Evolutionary conservation across 2,888 invertebrate species (phyloP).

Genomic region (Leptinotarsa haldemani): DNA sequence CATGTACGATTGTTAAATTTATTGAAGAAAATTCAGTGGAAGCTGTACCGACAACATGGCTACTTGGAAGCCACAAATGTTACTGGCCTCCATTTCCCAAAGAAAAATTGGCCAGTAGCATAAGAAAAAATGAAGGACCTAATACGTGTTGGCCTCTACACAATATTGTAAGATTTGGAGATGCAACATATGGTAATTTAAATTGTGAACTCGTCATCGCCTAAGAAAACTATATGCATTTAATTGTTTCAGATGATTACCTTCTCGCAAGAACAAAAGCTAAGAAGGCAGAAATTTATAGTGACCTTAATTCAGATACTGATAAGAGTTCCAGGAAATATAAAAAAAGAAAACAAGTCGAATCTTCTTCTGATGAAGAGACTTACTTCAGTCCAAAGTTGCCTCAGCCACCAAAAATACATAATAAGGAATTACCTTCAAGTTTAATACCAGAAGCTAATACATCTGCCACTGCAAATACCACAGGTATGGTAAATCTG

Average conservation of each 20-base stretch:
- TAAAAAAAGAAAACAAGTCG: neutral
- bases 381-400: neutral
- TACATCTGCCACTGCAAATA: neutral
- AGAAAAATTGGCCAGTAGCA: constrained; percentile 18
- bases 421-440: neutral
- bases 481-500: constrained; percentile 7
- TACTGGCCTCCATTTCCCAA: constrained; percentile 24
- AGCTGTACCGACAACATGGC: constrained; percentile 26
- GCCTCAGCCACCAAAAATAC: constrained; percentile 18
- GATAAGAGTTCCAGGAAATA: constrained; percentile 4
- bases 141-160: constrained; percentile 28
- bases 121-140: constrained; percentile 23
- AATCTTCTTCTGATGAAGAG: constrained; percentile 21
- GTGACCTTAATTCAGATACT: constrained; percentile 10
- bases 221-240: neutral
- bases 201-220: constrained; percentile 1
- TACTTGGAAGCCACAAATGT: constrained; percentile 21
- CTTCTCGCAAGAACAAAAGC: constrained; percentile 6
- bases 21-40: constrained; percentile 5
- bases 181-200: constrained; percentile 27
- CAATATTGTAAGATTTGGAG: constrained; percentile 14
- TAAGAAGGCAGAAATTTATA: constrained; percentile 3
- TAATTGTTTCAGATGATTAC: constrained; percentile 1
- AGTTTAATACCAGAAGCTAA: neutral
- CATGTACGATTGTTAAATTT: constrained; percentile 28